Evolutionary conservation across 2,797 vertebrate genomes (phyloP).

Genomic region (Danio jaintianensis): DNA sequence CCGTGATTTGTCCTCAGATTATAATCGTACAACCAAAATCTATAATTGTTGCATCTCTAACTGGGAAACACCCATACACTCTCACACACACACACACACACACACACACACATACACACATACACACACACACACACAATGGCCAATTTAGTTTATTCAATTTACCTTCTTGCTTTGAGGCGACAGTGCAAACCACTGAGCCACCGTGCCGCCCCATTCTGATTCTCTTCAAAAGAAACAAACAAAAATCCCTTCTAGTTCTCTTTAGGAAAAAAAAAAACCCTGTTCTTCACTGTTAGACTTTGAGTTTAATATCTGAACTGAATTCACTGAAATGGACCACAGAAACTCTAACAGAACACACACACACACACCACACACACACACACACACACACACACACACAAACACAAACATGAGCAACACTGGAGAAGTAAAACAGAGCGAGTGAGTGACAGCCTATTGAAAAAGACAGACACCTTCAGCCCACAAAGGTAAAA

Average conservation of each 20-base stretch:
- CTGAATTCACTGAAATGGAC: conserved; percentile 17
- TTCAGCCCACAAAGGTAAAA: conserved; percentile 10
- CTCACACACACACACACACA: too few species aligned
- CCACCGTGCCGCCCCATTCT: too few species aligned
- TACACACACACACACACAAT: too few species aligned
- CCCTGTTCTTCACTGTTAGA: not conserved
- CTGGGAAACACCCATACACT: too few species aligned
- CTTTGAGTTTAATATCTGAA: conserved; percentile 11
- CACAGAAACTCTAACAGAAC: conserved; percentile 9
- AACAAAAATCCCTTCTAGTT: not conserved
- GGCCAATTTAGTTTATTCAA: too few species aligned
- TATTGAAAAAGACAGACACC: not conserved
- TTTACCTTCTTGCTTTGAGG: too few species aligned
- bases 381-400: not conserved
- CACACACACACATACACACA: too few species aligned
- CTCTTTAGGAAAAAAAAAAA: not conserved
- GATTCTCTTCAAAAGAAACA: not conserved
- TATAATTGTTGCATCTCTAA: too few species aligned
- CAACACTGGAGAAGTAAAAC: not conserved
- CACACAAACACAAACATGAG: not conserved
- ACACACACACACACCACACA: not conserved
- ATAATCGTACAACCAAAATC: too few species aligned
- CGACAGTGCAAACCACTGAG: too few species aligned
- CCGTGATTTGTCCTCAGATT: too few species aligned
- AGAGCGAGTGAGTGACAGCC: not conserved